These are phyloP conservation scores for Typhlomys cinereus DNA, from an alignment of 2,113 vertebrate genomes.

Conservation along the genomic window DNA sequence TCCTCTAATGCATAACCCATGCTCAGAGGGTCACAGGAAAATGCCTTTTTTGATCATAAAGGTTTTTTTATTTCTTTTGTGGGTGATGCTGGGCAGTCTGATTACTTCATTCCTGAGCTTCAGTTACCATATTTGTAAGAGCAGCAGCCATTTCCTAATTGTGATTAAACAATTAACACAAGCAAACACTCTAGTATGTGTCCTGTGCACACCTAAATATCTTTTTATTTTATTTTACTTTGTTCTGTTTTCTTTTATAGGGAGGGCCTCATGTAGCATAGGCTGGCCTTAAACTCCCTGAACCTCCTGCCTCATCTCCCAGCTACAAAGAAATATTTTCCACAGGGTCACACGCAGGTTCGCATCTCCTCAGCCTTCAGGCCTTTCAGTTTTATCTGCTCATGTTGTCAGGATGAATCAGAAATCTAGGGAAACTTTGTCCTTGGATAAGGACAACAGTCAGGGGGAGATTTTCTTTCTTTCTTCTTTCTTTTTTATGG, in stretches of 20 bases:
- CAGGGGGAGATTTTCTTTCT: neutral
- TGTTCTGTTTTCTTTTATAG: too few relatives aligned
- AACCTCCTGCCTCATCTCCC: neutral
- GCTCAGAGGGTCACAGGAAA: neutral
- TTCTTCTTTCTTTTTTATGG: neutral
- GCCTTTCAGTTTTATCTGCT: neutral
- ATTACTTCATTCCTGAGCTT: too few relatives aligned
- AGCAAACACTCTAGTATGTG: too few relatives aligned
- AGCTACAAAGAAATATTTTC: neutral
- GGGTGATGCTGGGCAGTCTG: too few relatives aligned
- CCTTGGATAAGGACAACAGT: neutral
- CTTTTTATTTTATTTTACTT: too few relatives aligned
- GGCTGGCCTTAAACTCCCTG: neutral
- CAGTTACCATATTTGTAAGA: too few relatives aligned
- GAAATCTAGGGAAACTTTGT: constrained; percentile 18
- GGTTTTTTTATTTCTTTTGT: neutral
- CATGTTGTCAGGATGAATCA: constrained; percentile 62
- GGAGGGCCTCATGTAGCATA: neutral
- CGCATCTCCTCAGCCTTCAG: neutral
- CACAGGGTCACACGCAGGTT: neutral
- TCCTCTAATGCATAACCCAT: too few relatives aligned
- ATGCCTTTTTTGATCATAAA: neutral
- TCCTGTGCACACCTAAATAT: too few relatives aligned
- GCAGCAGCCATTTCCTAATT: too few relatives aligned
- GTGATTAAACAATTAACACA: too few relatives aligned